Evolutionary conservation across 2,797 vertebrate species (phyloP).

Genomic region (Sebastes jordani): DNA sequence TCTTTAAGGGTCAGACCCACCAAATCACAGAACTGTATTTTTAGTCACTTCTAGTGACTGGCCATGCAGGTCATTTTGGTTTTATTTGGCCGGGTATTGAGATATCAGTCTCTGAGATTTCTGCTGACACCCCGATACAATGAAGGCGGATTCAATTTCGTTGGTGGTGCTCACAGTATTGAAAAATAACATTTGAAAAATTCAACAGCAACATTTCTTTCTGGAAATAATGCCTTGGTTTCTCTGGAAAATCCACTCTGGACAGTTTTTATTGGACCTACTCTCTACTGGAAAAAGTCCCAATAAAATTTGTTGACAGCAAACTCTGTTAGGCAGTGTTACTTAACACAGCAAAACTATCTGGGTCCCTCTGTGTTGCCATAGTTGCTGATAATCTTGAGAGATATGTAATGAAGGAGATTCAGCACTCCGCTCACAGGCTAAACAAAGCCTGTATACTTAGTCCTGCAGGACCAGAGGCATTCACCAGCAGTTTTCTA

Average conservation of each 20-base stretch:
- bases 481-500: neutral
- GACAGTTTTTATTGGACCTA: neutral
- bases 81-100: neutral
- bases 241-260: neutral
- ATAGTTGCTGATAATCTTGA: neutral
- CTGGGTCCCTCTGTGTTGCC: neutral
- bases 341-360: neutral
- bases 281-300: neutral
- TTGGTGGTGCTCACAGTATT: neutral
- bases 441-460: conserved; percentile 6
- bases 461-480: neutral
- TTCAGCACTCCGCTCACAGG: neutral
- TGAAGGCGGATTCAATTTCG: neutral
- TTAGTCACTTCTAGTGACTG: neutral
- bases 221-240: neutral
- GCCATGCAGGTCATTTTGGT: neutral
- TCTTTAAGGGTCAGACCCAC: no score
- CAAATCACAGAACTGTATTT: neutral
- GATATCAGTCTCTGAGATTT: neutral
- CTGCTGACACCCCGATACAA: neutral
- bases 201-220: neutral
- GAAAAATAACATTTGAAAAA: neutral
- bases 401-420: neutral
- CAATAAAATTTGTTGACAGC: neutral
- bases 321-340: neutral